Percentiles rank a stretch among this genome's conserved stretches.
Conservation (phyloP, 2,113 vertebrate species). For the Sakesphorus luctuosus region DNA sequence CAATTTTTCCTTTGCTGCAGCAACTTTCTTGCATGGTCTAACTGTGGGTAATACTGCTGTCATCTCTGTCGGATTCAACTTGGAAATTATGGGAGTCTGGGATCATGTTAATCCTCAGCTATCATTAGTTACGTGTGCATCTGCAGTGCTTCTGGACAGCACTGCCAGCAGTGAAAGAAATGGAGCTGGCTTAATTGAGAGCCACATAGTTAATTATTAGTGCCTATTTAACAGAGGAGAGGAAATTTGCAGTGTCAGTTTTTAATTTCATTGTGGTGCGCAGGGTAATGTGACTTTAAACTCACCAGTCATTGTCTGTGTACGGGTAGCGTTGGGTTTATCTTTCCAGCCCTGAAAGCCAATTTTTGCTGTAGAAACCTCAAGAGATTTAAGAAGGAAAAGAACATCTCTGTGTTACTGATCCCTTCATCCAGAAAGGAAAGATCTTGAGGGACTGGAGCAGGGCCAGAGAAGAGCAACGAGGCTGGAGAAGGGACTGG, state of each 20-base stretch:
- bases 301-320: background rate
- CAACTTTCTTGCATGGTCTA: background rate
- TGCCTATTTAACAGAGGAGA: background rate
- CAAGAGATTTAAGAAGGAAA: background rate
- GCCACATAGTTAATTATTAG: slow-evolving; percentile 39
- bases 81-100: background rate
- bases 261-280: slow-evolving; percentile 34
- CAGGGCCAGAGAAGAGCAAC: too few relatives aligned
- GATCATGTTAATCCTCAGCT: background rate
- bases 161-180: background rate
- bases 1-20: background rate
- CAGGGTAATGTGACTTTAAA: background rate
- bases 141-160: background rate
- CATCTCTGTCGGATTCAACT: background rate
- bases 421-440: background rate
- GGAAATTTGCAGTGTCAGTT: slow-evolving; percentile 28
- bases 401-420: background rate
- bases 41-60: background rate
- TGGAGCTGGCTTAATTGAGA: slow-evolving; percentile 31
- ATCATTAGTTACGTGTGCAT: background rate
- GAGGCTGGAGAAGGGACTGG: too few relatives aligned
- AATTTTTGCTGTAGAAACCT: background rate
- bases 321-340: background rate
- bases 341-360: background rate
- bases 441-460: too few relatives aligned